Base-by-base conservation (phyloP, 2,797 vertebrate genomes). In the Trematocara caparti region DNA sequence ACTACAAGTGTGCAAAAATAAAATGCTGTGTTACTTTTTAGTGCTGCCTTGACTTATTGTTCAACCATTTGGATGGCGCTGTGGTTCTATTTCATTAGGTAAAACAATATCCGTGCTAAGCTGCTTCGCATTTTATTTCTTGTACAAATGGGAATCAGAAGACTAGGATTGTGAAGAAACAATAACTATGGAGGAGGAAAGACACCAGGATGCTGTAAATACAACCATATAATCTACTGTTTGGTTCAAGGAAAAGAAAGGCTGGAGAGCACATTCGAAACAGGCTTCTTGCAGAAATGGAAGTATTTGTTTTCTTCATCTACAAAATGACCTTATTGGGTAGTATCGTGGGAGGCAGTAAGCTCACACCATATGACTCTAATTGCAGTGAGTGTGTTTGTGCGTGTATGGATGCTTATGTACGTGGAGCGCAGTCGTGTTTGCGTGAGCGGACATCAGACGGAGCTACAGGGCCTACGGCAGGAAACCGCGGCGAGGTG, bases 381-480 rank as follows among this genome's bases (percentile, higher is more conserved):
- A 91, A 94, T 93, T 94, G 90, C 86, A 83, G 83, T 14, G 5
- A 87, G 59, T 11, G 13, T 34, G 74, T 55, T 27, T 50, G 66
- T 62, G 84, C 6, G 8, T 5, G 69, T 17, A 78, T 12, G 53
- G 32, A 14, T 24, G 80, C 30, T 36, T 3, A 40, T 66, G 69
- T 55, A 78, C 49, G 55, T 2, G 4, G 64, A 45, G 50, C 43
- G 64, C 64, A 30, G 71, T 62, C 47, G 81, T 47, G 84, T 87
- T 83, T 90, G 91, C 83, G 92, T 90, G 90, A 92, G 92, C 84
- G 83, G 90, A 93, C 88, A 90, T 93, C 91, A 94, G 92, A 94
- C 88, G 32, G 89, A 84, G 84, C 86, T 84, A 66, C 84, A 71
- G 40, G 83, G 83, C 90, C 89, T 83, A 30, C 84, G 76, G 90